phyloP scores from a whole-genome alignment of 2,888 invertebrate species.

The Noctuana brunneofusca region DNA sequence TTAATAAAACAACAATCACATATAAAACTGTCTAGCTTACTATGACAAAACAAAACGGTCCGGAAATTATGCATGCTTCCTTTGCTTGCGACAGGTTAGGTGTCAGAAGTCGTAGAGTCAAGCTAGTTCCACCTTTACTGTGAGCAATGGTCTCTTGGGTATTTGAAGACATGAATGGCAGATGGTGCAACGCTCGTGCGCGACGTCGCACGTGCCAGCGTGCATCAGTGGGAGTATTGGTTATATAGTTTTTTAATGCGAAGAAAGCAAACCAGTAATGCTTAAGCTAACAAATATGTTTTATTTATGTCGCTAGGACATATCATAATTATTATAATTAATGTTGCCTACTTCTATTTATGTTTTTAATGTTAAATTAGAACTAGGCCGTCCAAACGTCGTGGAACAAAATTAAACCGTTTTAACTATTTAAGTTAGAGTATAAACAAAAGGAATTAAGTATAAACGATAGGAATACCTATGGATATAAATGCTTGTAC shows the following conservation, averaged over 20 bases:
- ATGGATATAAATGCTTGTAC: no score
- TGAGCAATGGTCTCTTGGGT: background rate
- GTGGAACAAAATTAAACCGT: background rate
- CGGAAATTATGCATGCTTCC: constrained; percentile 26
- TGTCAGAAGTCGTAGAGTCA: background rate
- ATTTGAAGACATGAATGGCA: constrained; percentile 24
- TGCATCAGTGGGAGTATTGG: constrained; percentile 20
- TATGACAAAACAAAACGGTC: constrained; percentile 7
- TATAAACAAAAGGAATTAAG: no score
- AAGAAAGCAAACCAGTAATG: constrained; percentile 1
- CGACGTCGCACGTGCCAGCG: constrained; percentile 19
- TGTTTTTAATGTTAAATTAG: no score
- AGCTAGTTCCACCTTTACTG: background rate
- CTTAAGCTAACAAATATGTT: background rate
- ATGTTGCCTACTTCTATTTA: no score
- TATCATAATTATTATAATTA: no score
- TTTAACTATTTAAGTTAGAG: background rate
- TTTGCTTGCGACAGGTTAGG: background rate
- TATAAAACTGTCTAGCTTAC: background rate
- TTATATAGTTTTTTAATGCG: constrained; percentile 4
- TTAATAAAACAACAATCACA: no score
- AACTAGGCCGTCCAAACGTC: no score
- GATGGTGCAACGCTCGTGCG: constrained; percentile 14
- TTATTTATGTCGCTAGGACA: background rate
- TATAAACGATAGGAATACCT: no score